Evolutionary conservation across 2,888 invertebrate genomes (phyloP).

Genomic region (Parochlus steinenii): DNA sequence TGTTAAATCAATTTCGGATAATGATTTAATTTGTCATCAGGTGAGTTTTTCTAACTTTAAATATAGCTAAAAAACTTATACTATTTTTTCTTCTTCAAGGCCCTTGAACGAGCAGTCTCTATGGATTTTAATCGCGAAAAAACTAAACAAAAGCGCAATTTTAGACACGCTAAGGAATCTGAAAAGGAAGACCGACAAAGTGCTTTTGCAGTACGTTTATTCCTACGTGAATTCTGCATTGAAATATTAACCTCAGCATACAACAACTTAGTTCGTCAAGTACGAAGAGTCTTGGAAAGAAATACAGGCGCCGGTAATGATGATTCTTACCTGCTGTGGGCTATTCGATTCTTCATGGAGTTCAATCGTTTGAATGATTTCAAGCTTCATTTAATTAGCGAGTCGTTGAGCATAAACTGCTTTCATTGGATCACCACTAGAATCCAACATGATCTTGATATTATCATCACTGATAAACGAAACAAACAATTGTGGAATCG

Average conservation of each 20-base stretch:
- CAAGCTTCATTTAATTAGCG: slow-evolving; percentile 78
- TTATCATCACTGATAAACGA: slow-evolving; percentile 74
- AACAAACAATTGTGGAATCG: slow-evolving; percentile 66
- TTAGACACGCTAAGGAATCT: slow-evolving; percentile 48
- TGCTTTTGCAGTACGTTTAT: slow-evolving; percentile 73
- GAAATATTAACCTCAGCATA: slow-evolving; percentile 86
- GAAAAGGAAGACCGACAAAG: slow-evolving; percentile 54
- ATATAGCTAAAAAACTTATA: too few species aligned
- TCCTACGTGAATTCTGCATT: slow-evolving; percentile 85
- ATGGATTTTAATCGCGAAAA: slow-evolving; percentile 66
- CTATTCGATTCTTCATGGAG: slow-evolving; percentile 91
- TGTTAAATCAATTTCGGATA: slow-evolving; percentile 83
- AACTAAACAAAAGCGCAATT: slow-evolving; percentile 58
- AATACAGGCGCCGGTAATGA: slow-evolving; percentile 57
- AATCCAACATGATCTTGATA: slow-evolving; percentile 75
- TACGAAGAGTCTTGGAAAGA: slow-evolving; percentile 56
- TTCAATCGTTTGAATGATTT: slow-evolving; percentile 82
- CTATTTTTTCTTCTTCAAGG: too few species aligned
- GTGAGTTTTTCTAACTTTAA: too few species aligned
- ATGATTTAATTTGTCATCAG: slow-evolving; percentile 77
- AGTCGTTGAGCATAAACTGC: slow-evolving; percentile 78
- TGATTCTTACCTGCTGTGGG: slow-evolving; percentile 89
- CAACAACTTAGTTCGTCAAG: slow-evolving; percentile 79
- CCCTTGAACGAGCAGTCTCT: slow-evolving; percentile 56
- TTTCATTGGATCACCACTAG: slow-evolving; percentile 67